Conservation (phyloP, 1,140 invertebrate species). For the Bombus sylvicola region DNA sequence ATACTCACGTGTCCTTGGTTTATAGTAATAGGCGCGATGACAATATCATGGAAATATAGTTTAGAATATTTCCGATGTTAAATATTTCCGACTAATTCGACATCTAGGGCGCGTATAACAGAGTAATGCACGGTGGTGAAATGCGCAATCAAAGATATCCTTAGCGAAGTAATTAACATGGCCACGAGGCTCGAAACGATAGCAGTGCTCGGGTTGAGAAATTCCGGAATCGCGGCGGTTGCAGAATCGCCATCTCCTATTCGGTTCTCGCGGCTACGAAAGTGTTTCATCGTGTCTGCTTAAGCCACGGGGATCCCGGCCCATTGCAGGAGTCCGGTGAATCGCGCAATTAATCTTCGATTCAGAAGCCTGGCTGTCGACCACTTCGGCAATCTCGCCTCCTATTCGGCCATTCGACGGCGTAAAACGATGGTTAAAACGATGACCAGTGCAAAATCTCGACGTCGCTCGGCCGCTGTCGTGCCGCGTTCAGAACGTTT, state of each 20-base stretch:
- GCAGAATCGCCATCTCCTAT: not conserved
- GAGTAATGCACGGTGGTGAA: not conserved
- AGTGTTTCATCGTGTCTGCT: constrained; percentile 66
- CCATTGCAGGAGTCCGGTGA: constrained; percentile 48
- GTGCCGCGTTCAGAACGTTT: constrained; percentile 32
- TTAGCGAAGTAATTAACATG: constrained; percentile 10
- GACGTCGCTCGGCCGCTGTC: not conserved
- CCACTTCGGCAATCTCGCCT: constrained; percentile 62
- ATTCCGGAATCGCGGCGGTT: constrained; percentile 13
- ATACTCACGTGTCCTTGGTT: too few relatives aligned
- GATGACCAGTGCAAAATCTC: constrained; percentile 63
- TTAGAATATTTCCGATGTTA: too few relatives aligned
- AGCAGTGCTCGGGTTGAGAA: constrained; percentile 27
- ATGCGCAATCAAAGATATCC: constrained; percentile 12
- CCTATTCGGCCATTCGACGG: constrained; percentile 54
- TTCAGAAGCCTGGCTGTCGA: constrained; percentile 53
- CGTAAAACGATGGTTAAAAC: constrained; percentile 63
- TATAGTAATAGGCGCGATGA: too few relatives aligned
- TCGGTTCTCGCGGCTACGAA: constrained; percentile 33
- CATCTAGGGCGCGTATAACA: too few relatives aligned
- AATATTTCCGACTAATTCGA: too few relatives aligned
- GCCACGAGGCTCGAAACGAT: constrained; percentile 28
- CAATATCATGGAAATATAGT: too few relatives aligned
- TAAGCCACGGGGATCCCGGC: constrained; percentile 38
- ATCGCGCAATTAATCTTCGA: constrained; percentile 72